These are phyloP conservation scores for Amphipyra tragopoginis DNA, from an alignment of 2,888 invertebrate genomes.

Conservation along the genomic window DNA sequence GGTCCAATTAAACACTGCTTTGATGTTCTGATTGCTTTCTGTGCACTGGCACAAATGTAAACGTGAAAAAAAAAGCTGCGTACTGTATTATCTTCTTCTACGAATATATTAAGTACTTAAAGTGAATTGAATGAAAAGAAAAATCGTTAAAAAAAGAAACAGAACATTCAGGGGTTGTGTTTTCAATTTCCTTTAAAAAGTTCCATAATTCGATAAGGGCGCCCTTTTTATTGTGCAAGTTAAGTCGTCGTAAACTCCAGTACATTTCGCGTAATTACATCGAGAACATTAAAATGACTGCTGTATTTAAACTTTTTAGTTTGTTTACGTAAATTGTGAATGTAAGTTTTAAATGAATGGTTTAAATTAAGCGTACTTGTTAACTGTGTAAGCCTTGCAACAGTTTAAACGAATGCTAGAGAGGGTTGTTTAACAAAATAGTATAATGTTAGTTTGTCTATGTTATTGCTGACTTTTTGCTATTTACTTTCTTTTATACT, in stretches of 20 bases:
- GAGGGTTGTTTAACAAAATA: neutral
- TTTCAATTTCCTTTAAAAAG: constrained; percentile 45
- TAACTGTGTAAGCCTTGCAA: neutral
- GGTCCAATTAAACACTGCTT: constrained; percentile 73
- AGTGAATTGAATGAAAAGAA: constrained; percentile 20
- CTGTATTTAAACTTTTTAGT: constrained; percentile 17
- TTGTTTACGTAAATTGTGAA: constrained; percentile 10
- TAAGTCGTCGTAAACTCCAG: constrained; percentile 32
- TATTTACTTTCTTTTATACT: no score
- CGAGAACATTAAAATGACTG: constrained; percentile 21
- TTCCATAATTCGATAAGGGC: constrained; percentile 28
- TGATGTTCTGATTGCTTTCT: constrained; percentile 59
- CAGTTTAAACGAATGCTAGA: neutral
- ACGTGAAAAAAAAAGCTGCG: neutral
- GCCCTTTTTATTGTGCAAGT: constrained; percentile 42
- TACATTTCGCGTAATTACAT: constrained; percentile 40
- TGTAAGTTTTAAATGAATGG: neutral
- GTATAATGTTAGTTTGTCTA: neutral
- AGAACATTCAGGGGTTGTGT: constrained; percentile 14
- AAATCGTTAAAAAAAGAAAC: constrained; percentile 11
- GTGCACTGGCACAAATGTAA: constrained; percentile 12
- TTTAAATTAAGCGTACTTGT: neutral
- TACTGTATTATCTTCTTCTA: neutral
- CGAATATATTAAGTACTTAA: constrained; percentile 6
- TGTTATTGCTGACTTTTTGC: no score